Percentiles rank a stretch among this genome's conserved stretches.
phyloP scores from a whole-genome alignment of 2,797 vertebrate genomes.

The Meriones psammophilus region DNA sequence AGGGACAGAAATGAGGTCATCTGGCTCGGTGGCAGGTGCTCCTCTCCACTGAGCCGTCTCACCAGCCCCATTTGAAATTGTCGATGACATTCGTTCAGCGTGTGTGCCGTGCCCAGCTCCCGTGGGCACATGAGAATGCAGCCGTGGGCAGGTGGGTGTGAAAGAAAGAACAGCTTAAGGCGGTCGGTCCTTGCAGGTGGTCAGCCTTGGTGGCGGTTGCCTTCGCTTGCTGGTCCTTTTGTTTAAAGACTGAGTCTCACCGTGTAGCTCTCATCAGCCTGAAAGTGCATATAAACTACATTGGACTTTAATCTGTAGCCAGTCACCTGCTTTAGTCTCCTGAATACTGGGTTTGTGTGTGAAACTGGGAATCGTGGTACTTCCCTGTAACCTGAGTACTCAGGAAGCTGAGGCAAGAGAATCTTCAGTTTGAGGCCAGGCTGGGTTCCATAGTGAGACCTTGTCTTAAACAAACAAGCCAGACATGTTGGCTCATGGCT shows the following conservation, averaged over 20 bases:
- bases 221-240: not conserved
- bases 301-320: not conserved
- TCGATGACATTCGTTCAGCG: not conserved
- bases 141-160: not conserved
- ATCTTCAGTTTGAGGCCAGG: not conserved
- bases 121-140: not conserved
- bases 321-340: not conserved
- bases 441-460: not conserved
- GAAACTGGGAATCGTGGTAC: not conserved
- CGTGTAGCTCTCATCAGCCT: not conserved
- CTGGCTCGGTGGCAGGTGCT: not conserved
- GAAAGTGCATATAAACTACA: not conserved
- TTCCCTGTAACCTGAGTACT: not conserved
- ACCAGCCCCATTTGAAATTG: not conserved
- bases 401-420: not conserved
- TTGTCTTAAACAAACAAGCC: not conserved
- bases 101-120: not conserved
- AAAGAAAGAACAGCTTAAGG: not conserved
- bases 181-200: not conserved
- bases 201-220: not conserved
- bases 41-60: not conserved
- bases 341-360: not conserved
- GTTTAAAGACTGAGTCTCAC: not conserved
- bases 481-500: not conserved
- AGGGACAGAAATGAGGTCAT: not conserved